Conservation (phyloP, 2,113 vertebrate species). For the Cnemophilus loriae region DNA sequence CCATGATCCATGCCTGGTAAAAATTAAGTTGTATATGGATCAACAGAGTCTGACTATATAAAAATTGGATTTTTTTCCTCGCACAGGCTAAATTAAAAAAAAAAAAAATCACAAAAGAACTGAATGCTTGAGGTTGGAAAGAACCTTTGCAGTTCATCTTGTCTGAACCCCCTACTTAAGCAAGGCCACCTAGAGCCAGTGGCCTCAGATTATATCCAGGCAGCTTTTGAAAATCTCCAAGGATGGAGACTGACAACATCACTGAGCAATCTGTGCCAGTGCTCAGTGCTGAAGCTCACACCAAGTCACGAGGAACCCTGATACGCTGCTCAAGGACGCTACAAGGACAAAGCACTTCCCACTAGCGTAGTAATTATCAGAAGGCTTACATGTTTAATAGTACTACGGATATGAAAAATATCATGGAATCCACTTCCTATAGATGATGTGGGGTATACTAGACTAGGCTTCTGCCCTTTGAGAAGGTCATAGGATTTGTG, state of each 20-base stretch:
- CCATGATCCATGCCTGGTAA: not conserved
- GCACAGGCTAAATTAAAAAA: not conserved
- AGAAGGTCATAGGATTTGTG: not conserved
- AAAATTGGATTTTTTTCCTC: accelerated
- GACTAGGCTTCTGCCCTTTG: not conserved
- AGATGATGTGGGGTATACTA: not conserved
- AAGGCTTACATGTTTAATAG: not conserved
- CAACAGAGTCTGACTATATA: not conserved
- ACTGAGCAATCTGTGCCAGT: not conserved
- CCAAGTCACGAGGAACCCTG: not conserved
- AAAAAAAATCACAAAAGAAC: not conserved
- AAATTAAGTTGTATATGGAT: not conserved
- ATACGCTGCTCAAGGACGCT: not conserved
- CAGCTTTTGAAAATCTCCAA: not conserved
- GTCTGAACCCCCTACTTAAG: not conserved
- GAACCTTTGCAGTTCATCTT: not conserved
- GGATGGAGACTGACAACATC: not conserved
- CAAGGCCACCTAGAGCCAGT: not conserved
- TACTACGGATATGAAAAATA: not conserved
- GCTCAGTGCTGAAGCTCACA: not conserved
- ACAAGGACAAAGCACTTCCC: not conserved
- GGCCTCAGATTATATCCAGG: not conserved
- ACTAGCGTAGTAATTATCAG: not conserved
- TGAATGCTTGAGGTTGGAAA: not conserved
- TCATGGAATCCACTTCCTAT: not conserved